Conservation (phyloP, 2,888 invertebrate genomes). For the Dioctria linearis region DNA sequence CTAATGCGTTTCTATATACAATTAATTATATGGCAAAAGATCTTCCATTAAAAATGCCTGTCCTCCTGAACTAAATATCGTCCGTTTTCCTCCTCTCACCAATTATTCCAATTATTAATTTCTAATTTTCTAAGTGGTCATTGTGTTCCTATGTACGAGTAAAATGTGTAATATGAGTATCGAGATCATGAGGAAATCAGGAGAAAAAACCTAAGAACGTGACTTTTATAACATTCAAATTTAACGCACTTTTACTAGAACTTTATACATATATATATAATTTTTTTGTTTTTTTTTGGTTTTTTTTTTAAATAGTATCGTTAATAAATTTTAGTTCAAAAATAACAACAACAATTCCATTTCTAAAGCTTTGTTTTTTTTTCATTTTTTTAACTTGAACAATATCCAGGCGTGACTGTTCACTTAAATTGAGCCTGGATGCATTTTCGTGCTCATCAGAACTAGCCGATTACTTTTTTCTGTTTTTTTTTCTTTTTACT, state of each 20-base stretch:
- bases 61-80: too few relatives aligned
- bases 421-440: conserved; percentile 5
- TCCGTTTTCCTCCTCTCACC: not conserved
- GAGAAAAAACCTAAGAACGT: conserved; percentile 14
- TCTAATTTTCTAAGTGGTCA: conserved; percentile 50
- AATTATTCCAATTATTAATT: conserved; percentile 19
- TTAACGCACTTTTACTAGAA: conserved; percentile 15
- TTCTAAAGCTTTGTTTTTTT: conserved; percentile 52
- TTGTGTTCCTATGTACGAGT: conserved; percentile 31
- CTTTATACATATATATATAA: not conserved
- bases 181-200: conserved; percentile 10
- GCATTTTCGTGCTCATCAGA: conserved; percentile 2
- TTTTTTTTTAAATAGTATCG: conserved; percentile 30
- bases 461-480: conserved; percentile 4
- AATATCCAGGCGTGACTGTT: not conserved
- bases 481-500: conserved; percentile 7
- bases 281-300: not conserved
- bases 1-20: conserved; percentile 31
- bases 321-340: conserved; percentile 34
- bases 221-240: not conserved
- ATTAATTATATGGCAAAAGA: not conserved
- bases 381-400: conserved; percentile 5
- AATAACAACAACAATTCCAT: conserved; percentile 55
- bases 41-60: not conserved
- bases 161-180: not conserved